These are phyloP conservation scores for Nylanderia fulva DNA, from an alignment of 1,140 invertebrate species.

Conservation along the genomic window DNA sequence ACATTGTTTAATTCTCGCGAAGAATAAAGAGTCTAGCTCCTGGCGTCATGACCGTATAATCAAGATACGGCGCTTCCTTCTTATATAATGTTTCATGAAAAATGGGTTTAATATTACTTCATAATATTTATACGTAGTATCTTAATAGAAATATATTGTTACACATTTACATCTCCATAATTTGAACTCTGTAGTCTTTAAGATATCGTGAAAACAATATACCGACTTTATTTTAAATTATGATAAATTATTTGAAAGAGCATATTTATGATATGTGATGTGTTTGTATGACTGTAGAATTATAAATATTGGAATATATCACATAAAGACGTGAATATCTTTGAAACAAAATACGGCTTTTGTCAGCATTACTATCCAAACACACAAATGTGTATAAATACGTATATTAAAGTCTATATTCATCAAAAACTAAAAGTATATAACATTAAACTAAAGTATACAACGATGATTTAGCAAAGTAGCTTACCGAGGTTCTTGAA, in stretches of 20 bases:
- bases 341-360: background rate
- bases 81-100: constrained; percentile 31
- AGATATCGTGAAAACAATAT: background rate
- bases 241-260: background rate
- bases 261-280: background rate
- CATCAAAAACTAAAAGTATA: too few relatives aligned
- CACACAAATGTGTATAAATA: background rate
- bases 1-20: constrained; percentile 53
- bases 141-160: constrained; percentile 45
- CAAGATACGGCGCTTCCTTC: constrained; percentile 54
- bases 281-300: background rate
- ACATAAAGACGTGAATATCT: background rate
- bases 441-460: too few relatives aligned
- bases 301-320: background rate
- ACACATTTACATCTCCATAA: background rate
- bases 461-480: background rate
- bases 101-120: constrained; percentile 51
- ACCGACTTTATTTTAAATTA: background rate
- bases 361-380: background rate
- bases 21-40: constrained; percentile 50
- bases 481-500: background rate
- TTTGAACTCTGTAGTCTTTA: background rate
- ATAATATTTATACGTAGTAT: constrained; percentile 25
- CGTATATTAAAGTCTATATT: too few relatives aligned
- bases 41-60: constrained; percentile 58